Conservation (phyloP, 2,888 invertebrate genomes). For the Operophtera brumata region DNA sequence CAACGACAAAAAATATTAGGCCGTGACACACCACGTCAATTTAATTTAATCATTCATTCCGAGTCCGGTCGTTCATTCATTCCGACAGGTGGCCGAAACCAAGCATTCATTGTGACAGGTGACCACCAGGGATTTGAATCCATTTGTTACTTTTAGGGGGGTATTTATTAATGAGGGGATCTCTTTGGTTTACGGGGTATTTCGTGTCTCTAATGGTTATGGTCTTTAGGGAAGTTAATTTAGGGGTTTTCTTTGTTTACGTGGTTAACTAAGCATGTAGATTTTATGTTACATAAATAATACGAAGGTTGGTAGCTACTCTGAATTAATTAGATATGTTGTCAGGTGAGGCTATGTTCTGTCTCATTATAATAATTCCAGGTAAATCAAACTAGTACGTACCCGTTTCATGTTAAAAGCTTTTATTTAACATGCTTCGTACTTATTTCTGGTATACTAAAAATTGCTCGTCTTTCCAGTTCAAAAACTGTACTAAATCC, state of each 20-base stretch:
- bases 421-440: too few species aligned
- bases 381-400: too few species aligned
- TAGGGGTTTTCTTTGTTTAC: neutral
- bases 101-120: conserved; percentile 5
- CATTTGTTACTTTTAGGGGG: conserved; percentile 11
- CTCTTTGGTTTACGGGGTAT: neutral
- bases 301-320: too few species aligned
- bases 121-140: conserved; percentile 7
- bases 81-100: conserved; percentile 17
- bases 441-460: too few species aligned
- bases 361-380: too few species aligned
- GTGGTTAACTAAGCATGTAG: neutral
- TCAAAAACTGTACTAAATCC: too few species aligned
- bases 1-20: neutral
- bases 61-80: conserved; percentile 26
- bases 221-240: conserved; percentile 3
- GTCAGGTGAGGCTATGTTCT: too few species aligned
- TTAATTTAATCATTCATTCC: conserved; percentile 38
- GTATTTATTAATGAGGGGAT: conserved; percentile 7
- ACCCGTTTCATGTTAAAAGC: too few species aligned
- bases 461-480: too few species aligned
- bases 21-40: conserved; percentile 13
- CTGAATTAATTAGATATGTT: too few species aligned
- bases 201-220: conserved; percentile 1
- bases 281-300: neutral